Evolutionary conservation across 2,113 vertebrate genomes (phyloP).

Genomic region (Eira barbara): DNA sequence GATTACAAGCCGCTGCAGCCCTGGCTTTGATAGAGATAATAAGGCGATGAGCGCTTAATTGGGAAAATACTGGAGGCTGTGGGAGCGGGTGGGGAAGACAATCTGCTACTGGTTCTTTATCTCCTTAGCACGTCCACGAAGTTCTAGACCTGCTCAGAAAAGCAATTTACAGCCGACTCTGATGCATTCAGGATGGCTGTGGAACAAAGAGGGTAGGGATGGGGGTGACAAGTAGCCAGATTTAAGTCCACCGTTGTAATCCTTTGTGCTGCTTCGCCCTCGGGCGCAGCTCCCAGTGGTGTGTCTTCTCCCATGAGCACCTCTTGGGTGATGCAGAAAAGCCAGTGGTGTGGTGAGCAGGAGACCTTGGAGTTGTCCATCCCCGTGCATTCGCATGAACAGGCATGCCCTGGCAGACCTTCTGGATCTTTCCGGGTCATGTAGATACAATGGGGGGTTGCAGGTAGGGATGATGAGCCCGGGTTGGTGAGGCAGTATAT

Average conservation of each 20-base stretch:
- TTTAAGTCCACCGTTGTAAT: background rate
- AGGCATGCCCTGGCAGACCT: background rate
- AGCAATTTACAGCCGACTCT: background rate
- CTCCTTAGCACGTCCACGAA: background rate
- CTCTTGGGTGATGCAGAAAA: background rate
- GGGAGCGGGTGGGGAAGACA: background rate
- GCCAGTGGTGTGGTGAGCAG: background rate
- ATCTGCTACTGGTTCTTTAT: background rate
- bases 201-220: background rate
- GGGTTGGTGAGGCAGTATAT: slow-evolving; percentile 40
- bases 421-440: background rate
- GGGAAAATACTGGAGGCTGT: background rate
- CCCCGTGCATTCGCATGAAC: background rate
- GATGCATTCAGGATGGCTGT: background rate
- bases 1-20: background rate
- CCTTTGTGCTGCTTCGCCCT: background rate
- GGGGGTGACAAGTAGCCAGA: background rate
- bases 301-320: background rate
- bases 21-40: background rate
- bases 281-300: accelerated
- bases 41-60: background rate
- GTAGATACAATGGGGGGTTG: background rate
- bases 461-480: background rate
- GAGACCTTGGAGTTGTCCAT: background rate
- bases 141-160: slow-evolving; percentile 5